These are phyloP conservation scores for Temnothorax ravouxi DNA, from an alignment of 2,888 invertebrate species.

Conservation along the genomic window DNA sequence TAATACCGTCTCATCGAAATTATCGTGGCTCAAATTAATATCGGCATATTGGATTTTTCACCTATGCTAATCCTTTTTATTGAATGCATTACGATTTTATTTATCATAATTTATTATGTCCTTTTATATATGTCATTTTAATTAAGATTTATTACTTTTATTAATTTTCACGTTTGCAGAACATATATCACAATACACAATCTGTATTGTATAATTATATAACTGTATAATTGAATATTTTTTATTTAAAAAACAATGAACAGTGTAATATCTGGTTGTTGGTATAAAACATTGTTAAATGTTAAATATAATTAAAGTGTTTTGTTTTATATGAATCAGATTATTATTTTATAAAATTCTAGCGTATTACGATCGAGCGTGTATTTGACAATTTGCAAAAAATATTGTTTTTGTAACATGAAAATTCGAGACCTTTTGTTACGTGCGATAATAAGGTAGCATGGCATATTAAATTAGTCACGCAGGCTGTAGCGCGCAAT, in stretches of 20 bases:
- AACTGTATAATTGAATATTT: background rate
- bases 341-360: conserved; percentile 30
- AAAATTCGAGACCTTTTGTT: conserved; percentile 30
- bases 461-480: conserved; percentile 54
- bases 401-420: conserved; percentile 22
- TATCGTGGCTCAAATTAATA: background rate
- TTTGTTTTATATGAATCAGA: conserved; percentile 3
- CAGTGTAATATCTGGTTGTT: background rate
- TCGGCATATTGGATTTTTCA: background rate
- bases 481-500: conserved; percentile 37
- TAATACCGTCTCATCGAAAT: background rate
- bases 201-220: background rate
- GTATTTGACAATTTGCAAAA: conserved; percentile 29
- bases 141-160: background rate
- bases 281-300: background rate
- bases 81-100: background rate
- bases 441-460: conserved; percentile 53
- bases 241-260: background rate
- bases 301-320: background rate
- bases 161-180: background rate
- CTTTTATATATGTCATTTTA: background rate
- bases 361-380: background rate
- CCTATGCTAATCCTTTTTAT: background rate
- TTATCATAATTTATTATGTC: background rate
- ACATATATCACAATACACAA: background rate